phyloP scores from a whole-genome alignment of 2,888 invertebrate genomes.

The Autographa pulchrina region DNA sequence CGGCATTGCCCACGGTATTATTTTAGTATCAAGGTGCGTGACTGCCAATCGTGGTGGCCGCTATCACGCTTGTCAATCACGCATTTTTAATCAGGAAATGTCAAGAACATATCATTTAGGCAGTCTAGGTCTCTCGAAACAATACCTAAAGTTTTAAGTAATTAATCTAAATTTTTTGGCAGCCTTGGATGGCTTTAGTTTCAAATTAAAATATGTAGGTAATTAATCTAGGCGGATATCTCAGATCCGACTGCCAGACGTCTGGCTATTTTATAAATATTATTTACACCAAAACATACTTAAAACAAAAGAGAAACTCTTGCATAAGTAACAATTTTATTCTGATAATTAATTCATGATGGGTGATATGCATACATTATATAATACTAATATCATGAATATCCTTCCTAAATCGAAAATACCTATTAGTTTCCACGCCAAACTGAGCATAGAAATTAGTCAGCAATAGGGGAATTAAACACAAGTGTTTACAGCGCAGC shows the following conservation, averaged over 20 bases:
- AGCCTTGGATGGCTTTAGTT: background rate
- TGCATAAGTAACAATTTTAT: background rate
- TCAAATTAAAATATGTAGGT: background rate
- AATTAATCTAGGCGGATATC: background rate
- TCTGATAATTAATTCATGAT: background rate
- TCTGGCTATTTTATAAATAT: conserved; percentile 2
- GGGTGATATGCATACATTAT: background rate
- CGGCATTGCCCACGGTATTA: conserved; percentile 64
- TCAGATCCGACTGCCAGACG: background rate
- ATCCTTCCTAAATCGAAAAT: conserved; percentile 25
- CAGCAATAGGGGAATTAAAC: conserved; percentile 42
- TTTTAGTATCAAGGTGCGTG: conserved; percentile 73
- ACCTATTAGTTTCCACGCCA: conserved; percentile 37
- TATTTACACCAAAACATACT: background rate
- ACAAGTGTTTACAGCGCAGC: conserved; percentile 21
- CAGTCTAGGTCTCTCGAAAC: conserved; percentile 9
- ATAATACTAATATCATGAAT: background rate
- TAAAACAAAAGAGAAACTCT: conserved; percentile 2
- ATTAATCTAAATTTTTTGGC: background rate
- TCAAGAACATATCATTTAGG: conserved; percentile 68
- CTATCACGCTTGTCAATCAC: conserved; percentile 30
- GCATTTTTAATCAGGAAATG: conserved; percentile 66
- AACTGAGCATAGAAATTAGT: conserved; percentile 43
- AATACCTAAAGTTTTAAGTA: conserved; percentile 10
- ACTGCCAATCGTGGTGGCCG: conserved; percentile 65